Conservation (phyloP, 2,797 vertebrate genomes). For the Poeciliopsis paucimaculata region DNA sequence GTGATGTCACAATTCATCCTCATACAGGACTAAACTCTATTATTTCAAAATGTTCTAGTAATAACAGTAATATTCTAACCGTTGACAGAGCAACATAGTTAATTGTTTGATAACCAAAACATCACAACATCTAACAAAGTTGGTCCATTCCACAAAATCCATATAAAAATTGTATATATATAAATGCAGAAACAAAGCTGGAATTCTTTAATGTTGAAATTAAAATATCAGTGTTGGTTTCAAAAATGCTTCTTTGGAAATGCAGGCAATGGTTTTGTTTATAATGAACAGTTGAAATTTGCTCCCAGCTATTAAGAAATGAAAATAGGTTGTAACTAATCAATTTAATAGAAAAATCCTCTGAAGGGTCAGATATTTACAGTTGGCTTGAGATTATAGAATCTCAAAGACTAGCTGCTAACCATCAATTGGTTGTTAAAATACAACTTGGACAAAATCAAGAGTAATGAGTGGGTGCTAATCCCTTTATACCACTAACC, state of each 20-base stretch:
- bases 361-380: not conserved
- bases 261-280: not conserved
- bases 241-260: not conserved
- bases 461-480: constrained; percentile 71
- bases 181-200: not conserved
- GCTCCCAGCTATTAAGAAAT: not conserved
- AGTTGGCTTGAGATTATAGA: not conserved
- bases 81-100: not conserved
- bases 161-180: not conserved
- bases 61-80: not conserved
- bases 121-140: not conserved
- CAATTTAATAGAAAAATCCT: not conserved
- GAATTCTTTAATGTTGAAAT: not conserved
- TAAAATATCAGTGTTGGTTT: not conserved
- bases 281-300: not conserved
- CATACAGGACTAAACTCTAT: not conserved
- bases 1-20: not conserved
- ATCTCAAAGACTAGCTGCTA: constrained; percentile 57
- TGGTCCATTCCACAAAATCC: not conserved
- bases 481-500: constrained; percentile 58
- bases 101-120: not conserved
- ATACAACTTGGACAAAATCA: constrained; percentile 76
- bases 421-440: constrained; percentile 77
- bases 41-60: not conserved
- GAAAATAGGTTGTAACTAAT: not conserved